phyloP scores from a whole-genome alignment of 2,888 invertebrate species.

The Craniophora ligustri region DNA sequence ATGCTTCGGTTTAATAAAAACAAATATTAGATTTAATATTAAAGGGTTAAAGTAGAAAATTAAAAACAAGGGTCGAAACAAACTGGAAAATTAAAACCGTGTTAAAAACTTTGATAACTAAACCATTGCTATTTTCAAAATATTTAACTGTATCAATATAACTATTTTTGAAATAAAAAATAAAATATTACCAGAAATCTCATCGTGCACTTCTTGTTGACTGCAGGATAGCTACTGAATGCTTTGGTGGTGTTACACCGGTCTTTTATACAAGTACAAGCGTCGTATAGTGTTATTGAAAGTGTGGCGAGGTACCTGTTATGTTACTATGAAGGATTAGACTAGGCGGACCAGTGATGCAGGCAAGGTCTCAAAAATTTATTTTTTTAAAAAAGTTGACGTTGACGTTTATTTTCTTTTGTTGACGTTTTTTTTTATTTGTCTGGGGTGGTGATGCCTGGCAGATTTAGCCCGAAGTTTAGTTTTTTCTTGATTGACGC shows the following conservation, averaged over 20 bases:
- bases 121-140: slow-evolving; percentile 11
- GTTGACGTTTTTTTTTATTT: background rate
- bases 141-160: slow-evolving; percentile 42
- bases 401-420: slow-evolving; percentile 12
- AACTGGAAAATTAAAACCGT: background rate
- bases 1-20: too few relatives aligned
- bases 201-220: slow-evolving; percentile 87
- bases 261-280: slow-evolving; percentile 77
- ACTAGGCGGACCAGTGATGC: slow-evolving; percentile 49
- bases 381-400: slow-evolving; percentile 21
- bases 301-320: slow-evolving; percentile 64
- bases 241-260: slow-evolving; percentile 60
- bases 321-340: slow-evolving; percentile 51
- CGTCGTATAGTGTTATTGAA: slow-evolving; percentile 70
- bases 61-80: background rate
- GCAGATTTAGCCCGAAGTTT: background rate
- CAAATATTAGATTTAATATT: background rate
- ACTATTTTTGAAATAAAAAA: slow-evolving; percentile 47
- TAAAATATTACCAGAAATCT: slow-evolving; percentile 82
- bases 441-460: background rate
- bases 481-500: background rate
- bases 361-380: slow-evolving; percentile 50
- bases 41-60: background rate
- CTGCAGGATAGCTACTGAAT: slow-evolving; percentile 88
- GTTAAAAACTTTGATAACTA: background rate